Evolutionary conservation across 2,113 vertebrate species (phyloP), one percentile per base, ranked within the genome.

Genomic region (Odobenus rosmarus): DNA sequence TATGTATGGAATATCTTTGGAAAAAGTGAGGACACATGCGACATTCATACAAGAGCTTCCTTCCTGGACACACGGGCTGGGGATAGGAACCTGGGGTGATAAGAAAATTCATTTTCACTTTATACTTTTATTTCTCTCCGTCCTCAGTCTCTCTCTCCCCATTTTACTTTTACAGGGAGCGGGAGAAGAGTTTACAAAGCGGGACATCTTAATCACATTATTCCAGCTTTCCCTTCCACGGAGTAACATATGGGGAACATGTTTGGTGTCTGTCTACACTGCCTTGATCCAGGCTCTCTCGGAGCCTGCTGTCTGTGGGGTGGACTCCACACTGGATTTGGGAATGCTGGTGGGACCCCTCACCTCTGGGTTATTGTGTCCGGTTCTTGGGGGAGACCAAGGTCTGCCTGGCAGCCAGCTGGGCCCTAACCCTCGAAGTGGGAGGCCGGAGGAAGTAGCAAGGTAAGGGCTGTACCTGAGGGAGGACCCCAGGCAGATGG

Each of bases 221-320:
- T 16, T 11, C 28, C n/a, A 18, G 7, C 19, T 31, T 39, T 31
- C 24, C 42, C 14, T 57, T 18, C 24, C 2, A 0, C 55, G 16
- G 26, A 12, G 39, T 4, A 31, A 51, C 19, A 49, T 3, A 16
- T 0, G 9, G 33, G 33, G 0, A 33, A 3, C 23, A 36, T 28
- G 31, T n/a, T n/a, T 46, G 4, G 3, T 24, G 59, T 61, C 33
- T 53, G 8, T 81, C 18, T 49, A 26, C 4, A 33, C 10, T 7
- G 26, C 28, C 69, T 21, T n/a, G 77, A 36, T 42, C 26, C 14
- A 6, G 8, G 39, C 46, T 28, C 67, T 53, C 72, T 71, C 3
- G 12, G 16, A 62, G 81, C 11, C 51, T 12, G 21, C 39, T 46
- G 14, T 90, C 62, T 39, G 4, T 19, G 28, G 42, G 31, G 59